phyloP scores from a whole-genome alignment of 2,113 vertebrate genomes.

The Bubo blakistoni region DNA sequence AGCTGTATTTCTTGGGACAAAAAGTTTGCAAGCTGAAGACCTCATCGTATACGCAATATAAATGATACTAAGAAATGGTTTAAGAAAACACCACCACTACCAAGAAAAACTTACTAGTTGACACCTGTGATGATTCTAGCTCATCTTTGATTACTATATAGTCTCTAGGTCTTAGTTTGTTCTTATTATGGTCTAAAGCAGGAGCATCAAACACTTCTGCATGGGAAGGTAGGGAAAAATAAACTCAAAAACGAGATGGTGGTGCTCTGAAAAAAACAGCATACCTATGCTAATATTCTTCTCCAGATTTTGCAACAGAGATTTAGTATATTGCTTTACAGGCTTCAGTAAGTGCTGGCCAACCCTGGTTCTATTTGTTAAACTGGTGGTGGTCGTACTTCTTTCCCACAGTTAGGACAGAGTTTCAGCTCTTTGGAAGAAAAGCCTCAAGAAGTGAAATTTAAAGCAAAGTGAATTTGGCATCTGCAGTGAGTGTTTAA shows the following conservation, averaged over 20 bases:
- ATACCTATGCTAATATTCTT: rapidly evolving
- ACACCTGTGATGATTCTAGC: background rate
- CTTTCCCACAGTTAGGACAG: background rate
- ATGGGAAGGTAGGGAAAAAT: background rate
- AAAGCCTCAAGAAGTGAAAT: background rate
- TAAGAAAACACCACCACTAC: background rate
- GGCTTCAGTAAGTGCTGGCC: background rate
- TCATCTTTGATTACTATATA: background rate
- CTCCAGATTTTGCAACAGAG: background rate
- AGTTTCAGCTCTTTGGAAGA: background rate
- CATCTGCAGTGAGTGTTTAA: background rate
- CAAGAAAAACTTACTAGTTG: background rate
- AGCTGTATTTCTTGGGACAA: background rate
- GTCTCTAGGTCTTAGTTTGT: background rate
- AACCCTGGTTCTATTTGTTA: background rate
- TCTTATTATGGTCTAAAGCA: background rate
- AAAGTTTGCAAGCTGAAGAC: background rate
- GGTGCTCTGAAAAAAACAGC: background rate
- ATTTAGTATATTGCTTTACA: background rate
- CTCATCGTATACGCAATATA: background rate
- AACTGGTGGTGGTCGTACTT: rapidly evolving
- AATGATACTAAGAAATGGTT: background rate
- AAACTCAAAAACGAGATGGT: background rate
- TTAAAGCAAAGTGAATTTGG: background rate
- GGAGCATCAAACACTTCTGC: background rate